These are phyloP conservation scores for Penaeus vannamei DNA, from an alignment of 1,140 invertebrate species.

Conservation along the genomic window DNA sequence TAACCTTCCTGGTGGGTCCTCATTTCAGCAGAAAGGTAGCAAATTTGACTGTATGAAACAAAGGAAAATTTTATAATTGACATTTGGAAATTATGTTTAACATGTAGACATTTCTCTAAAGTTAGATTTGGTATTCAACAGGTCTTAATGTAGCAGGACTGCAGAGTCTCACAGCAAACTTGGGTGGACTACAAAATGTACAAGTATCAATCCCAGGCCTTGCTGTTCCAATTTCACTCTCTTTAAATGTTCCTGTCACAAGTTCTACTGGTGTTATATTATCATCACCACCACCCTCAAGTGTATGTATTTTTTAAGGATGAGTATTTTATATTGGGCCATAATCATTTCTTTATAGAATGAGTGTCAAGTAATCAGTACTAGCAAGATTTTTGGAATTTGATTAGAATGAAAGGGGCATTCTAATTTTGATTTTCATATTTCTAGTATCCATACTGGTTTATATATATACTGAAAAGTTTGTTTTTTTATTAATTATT, in stretches of 20 bases:
- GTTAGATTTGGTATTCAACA: conserved; percentile 77
- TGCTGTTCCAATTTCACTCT: conserved; percentile 83
- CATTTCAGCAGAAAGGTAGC: neutral
- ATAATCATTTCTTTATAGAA: no score
- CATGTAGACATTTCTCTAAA: no score
- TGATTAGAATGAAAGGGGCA: no score
- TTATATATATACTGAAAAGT: no score
- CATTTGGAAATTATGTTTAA: no score
- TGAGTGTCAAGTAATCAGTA: no score
- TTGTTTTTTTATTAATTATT: no score
- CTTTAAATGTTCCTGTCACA: conserved; percentile 78
- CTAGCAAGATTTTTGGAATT: no score
- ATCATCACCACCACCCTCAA: conserved; percentile 54
- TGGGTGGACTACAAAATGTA: conserved; percentile 85
- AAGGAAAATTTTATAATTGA: neutral
- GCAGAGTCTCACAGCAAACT: conserved; percentile 77
- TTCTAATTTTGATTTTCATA: no score
- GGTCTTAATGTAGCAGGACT: conserved; percentile 84
- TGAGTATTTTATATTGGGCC: neutral
- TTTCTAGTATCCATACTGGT: no score
- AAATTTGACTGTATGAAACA: neutral
- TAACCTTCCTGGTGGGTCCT: conserved; percentile 51
- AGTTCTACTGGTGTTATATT: conserved; percentile 57
- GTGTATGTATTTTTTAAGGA: conserved; percentile 31
- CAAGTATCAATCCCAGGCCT: conserved; percentile 85